Conservation (phyloP, 2,888 invertebrate species). For the Papilio protenor region DNA sequence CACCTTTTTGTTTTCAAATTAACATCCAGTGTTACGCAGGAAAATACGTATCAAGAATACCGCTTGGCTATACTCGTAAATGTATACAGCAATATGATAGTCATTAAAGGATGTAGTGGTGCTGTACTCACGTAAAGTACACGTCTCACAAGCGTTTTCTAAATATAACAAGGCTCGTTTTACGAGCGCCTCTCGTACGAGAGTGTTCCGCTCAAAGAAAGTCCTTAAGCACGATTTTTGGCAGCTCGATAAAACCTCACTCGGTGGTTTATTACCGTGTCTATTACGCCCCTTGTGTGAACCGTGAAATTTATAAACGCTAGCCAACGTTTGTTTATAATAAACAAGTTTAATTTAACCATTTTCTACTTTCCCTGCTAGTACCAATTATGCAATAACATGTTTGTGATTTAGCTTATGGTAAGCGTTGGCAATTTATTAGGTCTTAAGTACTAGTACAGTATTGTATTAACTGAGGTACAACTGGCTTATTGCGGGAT, state of each 20-base stretch:
- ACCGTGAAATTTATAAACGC: constrained; percentile 50
- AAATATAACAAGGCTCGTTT: constrained; percentile 51
- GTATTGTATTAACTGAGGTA: too few relatives aligned
- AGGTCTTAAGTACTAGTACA: not conserved
- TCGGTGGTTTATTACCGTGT: constrained; percentile 45
- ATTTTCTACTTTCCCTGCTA: constrained; percentile 44
- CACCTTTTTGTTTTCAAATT: not conserved
- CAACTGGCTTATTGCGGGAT: not conserved
- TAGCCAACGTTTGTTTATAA: constrained; percentile 37
- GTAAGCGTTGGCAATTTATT: not conserved
- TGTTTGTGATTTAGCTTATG: not conserved
- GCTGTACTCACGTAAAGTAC: constrained; percentile 25
- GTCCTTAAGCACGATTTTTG: constrained; percentile 67
- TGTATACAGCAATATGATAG: constrained; percentile 14
- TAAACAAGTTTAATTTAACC: constrained; percentile 38
- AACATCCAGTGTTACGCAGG: not conserved
- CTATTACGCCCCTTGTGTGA: constrained; percentile 45
- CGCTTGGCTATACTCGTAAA: constrained; percentile 6
- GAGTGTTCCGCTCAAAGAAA: constrained; percentile 53
- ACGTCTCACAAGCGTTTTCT: constrained; percentile 36
- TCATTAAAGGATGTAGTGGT: constrained; percentile 33
- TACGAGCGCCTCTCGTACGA: constrained; percentile 51
- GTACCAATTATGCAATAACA: constrained; percentile 14
- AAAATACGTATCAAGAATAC: constrained; percentile 3
- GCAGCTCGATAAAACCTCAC: constrained; percentile 50